A percentile compares a stretch with the other conserved stretches of the same genome.
phyloP scores from a whole-genome alignment of 1,140 invertebrate genomes.

The Delia radicum region DNA sequence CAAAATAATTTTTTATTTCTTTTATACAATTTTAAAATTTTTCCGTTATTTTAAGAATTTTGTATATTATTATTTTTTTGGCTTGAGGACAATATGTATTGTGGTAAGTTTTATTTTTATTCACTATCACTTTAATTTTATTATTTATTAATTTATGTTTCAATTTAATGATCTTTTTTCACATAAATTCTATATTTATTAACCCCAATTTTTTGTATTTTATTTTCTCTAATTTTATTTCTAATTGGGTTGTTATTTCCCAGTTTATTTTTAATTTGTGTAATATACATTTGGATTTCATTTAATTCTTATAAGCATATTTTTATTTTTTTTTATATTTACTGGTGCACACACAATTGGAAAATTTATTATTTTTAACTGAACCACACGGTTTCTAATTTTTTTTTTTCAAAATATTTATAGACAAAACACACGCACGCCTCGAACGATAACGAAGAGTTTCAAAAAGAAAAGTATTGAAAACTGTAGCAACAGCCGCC shows the following conservation, averaged over 20 bases:
- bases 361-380: slow-evolving; percentile 9
- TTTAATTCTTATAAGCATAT: neutral
- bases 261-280: neutral
- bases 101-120: too few relatives aligned
- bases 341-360: neutral
- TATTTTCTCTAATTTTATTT: neutral
- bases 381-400: neutral
- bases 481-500: neutral
- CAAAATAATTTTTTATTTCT: too few relatives aligned
- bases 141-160: too few relatives aligned
- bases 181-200: slow-evolving; percentile 10
- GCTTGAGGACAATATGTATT: too few relatives aligned
- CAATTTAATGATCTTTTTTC: neutral
- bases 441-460: too few relatives aligned
- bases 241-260: slow-evolving; percentile 3
- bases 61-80: too few relatives aligned
- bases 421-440: neutral
- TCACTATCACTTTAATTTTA: too few relatives aligned
- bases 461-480: neutral
- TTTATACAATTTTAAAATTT: too few relatives aligned
- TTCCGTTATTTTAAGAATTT: too few relatives aligned
- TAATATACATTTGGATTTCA: neutral
- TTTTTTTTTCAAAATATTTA: neutral
- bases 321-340: too few relatives aligned
- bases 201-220: neutral